Evolutionary conservation across 2,113 vertebrate species (phyloP), one percentile per base, ranked within the genome.

Genomic region (Nymphicus hollandicus): DNA sequence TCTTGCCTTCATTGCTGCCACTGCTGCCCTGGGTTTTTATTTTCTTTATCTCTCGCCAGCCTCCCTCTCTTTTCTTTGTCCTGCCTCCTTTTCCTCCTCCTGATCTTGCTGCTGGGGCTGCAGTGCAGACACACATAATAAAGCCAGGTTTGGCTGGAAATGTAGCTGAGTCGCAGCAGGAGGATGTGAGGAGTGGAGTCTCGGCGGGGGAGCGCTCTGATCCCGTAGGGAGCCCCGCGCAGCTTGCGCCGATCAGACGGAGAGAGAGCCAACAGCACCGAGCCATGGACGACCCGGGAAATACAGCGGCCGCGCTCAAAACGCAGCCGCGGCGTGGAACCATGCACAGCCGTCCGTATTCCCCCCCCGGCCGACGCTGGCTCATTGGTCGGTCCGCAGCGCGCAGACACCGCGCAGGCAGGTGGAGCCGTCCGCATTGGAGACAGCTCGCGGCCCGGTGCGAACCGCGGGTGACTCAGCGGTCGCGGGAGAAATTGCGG

Each of bases 81-180:
- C 99, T 99, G 99, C 99, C 99, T 99, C 98, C 98, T 98, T 99
- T 98, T 98, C 99, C 99, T 99, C 98, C 98, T 99, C 98, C 98
- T 98, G 98, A 98, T 99, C 99, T 99, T 99, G 99, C 99, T 99
- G 99, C 99, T 99, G 99, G 99, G 99, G 99, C 99, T 99, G 99
- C 99, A 99, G 98, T 99, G 99, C 99, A 99, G 98, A 99, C 99
- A 99, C 99, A 99, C 99, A 99, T 99, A 99, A 99, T 99, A 99
- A 99, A 99, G 99, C 99, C 99, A 99, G 99, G 99, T 99, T 99
- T 99, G 99, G 99, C 99, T 99, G 99, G 98, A 99, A 99, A 98
- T 99, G 99, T 99, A 99, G 99, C 99, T 98, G 99, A 99, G 99
- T 99, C 99, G 99, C 99, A 99, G 99, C 99, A 99, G 99, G 99